These are phyloP conservation scores for Tachysurus fulvidraco DNA, from an alignment of 2,113 vertebrate genomes.

Conservation along the genomic window DNA sequence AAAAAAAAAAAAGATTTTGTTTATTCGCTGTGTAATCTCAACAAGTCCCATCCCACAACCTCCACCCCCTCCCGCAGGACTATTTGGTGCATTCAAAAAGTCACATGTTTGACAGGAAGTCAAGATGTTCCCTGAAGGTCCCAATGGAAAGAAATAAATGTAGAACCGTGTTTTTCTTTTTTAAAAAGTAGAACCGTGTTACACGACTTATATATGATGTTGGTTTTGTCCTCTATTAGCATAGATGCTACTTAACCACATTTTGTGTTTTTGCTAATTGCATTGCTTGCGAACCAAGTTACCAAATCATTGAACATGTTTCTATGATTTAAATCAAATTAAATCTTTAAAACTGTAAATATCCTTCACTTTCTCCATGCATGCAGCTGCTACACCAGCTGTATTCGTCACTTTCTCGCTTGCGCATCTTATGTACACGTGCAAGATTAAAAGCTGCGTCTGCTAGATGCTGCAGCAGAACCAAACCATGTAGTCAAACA, in stretches of 20 bases:
- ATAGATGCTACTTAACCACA: too few species aligned
- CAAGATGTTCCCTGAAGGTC: background rate
- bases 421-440: background rate
- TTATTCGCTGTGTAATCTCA: background rate
- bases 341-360: constrained; percentile 7
- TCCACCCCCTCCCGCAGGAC: background rate
- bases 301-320: too few species aligned
- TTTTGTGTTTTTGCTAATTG: too few species aligned
- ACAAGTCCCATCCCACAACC: background rate
- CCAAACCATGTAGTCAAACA: background rate
- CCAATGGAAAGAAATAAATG: background rate
- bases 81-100: background rate
- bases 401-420: background rate
- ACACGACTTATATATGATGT: background rate
- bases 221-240: too few species aligned
- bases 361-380: too few species aligned
- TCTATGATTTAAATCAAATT: too few species aligned
- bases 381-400: background rate
- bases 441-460: background rate
- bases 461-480: background rate
- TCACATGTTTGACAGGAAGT: background rate
- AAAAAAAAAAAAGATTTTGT: too few species aligned
- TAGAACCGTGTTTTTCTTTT: background rate
- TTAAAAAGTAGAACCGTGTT: background rate
- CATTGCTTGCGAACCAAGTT: too few species aligned